Conservation (phyloP, 2,797 vertebrate species). For the Carapus acus region DNA sequence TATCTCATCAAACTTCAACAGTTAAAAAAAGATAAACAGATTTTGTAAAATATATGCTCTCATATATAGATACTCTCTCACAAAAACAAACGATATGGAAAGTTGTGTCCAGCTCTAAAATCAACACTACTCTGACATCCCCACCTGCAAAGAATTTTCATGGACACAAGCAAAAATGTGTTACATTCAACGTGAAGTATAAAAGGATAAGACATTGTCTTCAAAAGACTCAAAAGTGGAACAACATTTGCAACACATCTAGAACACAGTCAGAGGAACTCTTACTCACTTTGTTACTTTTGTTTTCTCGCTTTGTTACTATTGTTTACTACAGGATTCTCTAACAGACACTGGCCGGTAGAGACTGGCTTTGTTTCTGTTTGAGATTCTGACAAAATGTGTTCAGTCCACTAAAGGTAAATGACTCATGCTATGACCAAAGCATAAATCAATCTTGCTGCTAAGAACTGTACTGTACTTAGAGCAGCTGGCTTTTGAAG, state of each 20-base stretch:
- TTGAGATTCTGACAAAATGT: conserved; percentile 14
- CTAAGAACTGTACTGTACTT: neutral
- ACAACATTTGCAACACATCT: neutral
- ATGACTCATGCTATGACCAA: conserved; percentile 10
- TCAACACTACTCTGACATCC: neutral
- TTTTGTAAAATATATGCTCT: too few relatives aligned
- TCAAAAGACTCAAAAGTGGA: conserved; percentile 1
- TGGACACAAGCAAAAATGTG: too few relatives aligned
- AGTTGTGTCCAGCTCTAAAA: neutral
- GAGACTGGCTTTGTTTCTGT: neutral
- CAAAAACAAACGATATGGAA: too few relatives aligned
- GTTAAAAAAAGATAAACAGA: too few relatives aligned
- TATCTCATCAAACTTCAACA: too few relatives aligned
- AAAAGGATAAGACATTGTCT: too few relatives aligned
- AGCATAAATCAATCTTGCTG: neutral
- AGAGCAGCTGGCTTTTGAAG: neutral
- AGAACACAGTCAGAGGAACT: conserved; percentile 26
- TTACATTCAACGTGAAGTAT: too few relatives aligned
- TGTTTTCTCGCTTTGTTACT: too few relatives aligned
- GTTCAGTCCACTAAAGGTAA: conserved; percentile 15
- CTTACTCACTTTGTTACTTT: conserved; percentile 30
- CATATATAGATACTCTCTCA: too few relatives aligned
- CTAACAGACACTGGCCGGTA: neutral
- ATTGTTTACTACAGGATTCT: conserved; percentile 10
- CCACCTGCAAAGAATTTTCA: too few relatives aligned